These are phyloP conservation scores for Podilymbus podiceps DNA, from an alignment of 2,113 vertebrate species.

Conservation along the genomic window DNA sequence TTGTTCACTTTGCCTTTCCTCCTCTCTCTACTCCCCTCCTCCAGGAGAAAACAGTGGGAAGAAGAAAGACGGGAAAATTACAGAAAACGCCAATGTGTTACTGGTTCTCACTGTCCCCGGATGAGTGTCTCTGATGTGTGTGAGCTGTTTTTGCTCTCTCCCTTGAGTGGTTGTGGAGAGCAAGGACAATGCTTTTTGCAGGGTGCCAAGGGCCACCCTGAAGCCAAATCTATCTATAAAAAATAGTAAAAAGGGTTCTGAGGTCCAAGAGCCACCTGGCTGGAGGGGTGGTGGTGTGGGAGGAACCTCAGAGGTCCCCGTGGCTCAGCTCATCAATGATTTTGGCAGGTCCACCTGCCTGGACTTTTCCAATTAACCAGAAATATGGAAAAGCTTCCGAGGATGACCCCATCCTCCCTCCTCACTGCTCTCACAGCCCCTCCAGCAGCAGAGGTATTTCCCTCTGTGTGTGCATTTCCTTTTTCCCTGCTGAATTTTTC, in stretches of 20 bases:
- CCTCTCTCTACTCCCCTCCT: neutral
- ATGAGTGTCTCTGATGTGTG: neutral
- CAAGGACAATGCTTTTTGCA: neutral
- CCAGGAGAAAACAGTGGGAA: neutral
- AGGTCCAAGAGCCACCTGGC: neutral
- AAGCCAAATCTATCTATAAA: neutral
- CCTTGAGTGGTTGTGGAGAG: neutral
- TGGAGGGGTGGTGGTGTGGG: neutral
- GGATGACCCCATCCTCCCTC: neutral
- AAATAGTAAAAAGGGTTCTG: neutral
- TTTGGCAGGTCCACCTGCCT: neutral
- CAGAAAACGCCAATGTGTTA: neutral
- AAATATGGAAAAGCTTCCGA: neutral
- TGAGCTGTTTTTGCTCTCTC: neutral
- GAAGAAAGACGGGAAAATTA: neutral
- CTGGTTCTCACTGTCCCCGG: neutral
- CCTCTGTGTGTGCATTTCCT: neutral
- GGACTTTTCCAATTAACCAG: neutral
- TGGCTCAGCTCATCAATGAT: neutral
- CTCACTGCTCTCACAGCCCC: neutral
- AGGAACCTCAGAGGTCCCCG: neutral
- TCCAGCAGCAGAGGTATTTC: neutral
- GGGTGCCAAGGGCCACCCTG: neutral
- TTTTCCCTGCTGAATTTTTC: neutral
- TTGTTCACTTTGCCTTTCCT: neutral